Evolutionary conservation across 2,888 invertebrate genomes (phyloP).

Genomic region (Uropetala carovei): DNA sequence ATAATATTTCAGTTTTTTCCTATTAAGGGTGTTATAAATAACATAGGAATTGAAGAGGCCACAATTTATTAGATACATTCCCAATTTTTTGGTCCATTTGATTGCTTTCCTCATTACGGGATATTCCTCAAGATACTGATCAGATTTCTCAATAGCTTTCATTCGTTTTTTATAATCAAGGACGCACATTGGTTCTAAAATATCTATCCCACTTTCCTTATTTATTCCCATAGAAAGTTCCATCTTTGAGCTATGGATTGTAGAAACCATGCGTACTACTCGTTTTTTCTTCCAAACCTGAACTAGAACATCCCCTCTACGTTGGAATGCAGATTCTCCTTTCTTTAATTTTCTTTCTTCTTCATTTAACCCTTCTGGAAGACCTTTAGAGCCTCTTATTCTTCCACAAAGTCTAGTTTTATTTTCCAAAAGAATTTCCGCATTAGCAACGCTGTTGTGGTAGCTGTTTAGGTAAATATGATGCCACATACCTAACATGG

Average conservation of each 20-base stretch:
- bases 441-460: slow-evolving; percentile 67
- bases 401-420: slow-evolving; percentile 68
- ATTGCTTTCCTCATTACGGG: slow-evolving; percentile 67
- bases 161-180: slow-evolving; percentile 66
- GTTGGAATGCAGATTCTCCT: neutral
- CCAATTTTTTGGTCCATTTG: slow-evolving; percentile 67
- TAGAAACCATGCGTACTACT: slow-evolving; percentile 68
- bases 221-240: too few species aligned
- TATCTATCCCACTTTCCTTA: slow-evolving; percentile 66
- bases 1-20: neutral
- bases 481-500: slow-evolving; percentile 28
- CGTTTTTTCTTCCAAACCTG: slow-evolving; percentile 68
- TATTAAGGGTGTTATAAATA: neutral
- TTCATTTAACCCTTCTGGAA: neutral
- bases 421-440: slow-evolving; percentile 66
- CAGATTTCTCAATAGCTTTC: slow-evolving; percentile 67
- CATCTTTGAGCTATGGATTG: slow-evolving; percentile 68
- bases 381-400: slow-evolving; percentile 65
- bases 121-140: slow-evolving; percentile 66
- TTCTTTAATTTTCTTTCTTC: neutral
- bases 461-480: slow-evolving; percentile 65
- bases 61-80: slow-evolving; percentile 66
- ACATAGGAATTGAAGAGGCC: slow-evolving; percentile 65
- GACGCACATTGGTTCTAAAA: slow-evolving; percentile 66
- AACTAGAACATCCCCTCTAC: neutral